Evolutionary conservation across 2,797 vertebrate genomes (phyloP).

Genomic region (Schizothorax lantsangensis): DNA sequence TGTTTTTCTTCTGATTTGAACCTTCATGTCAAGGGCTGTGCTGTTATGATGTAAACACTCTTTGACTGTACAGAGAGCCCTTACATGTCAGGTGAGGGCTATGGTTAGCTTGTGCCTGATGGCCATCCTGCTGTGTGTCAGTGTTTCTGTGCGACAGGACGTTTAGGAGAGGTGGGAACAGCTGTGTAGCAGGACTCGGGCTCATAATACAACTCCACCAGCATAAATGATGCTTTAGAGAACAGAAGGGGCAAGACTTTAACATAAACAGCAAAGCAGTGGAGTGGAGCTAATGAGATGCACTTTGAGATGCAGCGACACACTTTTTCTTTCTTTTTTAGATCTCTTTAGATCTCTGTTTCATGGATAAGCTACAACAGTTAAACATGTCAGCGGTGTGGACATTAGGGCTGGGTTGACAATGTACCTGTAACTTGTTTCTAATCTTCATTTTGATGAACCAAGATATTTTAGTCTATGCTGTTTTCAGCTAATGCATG

Average conservation of each 20-base stretch:
- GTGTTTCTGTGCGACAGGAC: slow-evolving; percentile 40
- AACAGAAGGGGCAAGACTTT: background rate
- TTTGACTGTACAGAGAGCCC: background rate
- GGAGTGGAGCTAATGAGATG: background rate
- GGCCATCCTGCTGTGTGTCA: slow-evolving; percentile 37
- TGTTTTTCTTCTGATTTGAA: background rate
- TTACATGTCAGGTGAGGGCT: slow-evolving; percentile 26
- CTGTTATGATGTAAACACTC: slow-evolving; percentile 15
- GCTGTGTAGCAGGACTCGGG: slow-evolving; percentile 50
- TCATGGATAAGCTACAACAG: background rate
- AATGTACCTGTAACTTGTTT: background rate
- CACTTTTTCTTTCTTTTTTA: background rate
- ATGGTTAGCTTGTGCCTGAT: slow-evolving; percentile 29
- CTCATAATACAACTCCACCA: slow-evolving; percentile 32
- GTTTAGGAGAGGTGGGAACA: slow-evolving; percentile 49
- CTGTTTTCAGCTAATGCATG: slow-evolving; percentile 6
- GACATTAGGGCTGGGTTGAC: background rate
- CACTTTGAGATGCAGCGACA: background rate
- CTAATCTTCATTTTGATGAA: background rate
- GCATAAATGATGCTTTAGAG: slow-evolving; percentile 48
- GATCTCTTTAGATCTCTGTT: background rate
- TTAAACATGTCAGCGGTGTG: background rate
- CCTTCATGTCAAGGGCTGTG: background rate
- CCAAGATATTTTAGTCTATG: background rate
- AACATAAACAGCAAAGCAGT: slow-evolving; percentile 29